Base-by-base conservation (phyloP, 1,140 invertebrate genomes). In the Pachyrhynchus sulphureomaculatus region DNA sequence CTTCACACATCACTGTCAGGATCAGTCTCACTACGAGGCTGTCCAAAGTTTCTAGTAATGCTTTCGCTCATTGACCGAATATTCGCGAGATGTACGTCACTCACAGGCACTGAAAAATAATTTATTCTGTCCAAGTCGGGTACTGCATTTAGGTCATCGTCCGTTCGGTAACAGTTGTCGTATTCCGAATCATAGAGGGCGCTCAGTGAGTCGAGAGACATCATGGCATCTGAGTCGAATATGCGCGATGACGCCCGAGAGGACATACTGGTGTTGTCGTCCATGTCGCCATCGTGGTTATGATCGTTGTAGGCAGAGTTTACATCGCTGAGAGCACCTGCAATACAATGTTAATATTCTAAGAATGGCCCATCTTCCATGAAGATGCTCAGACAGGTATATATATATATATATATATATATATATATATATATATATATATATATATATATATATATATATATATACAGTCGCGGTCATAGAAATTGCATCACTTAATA, bases 161-260 rank as follows among this genome's bases (percentile, higher is more conserved):
- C 77, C 12, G 76, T 77, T 65, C 75, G 62, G 51, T 80, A 80
- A 69, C 81, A 86, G 72, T 86, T 86, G 67, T 88, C 87, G 73
- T 91, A 91, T 70, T 92, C 90, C 1, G 88, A 91, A 78, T 94
- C 91, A 75, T 93, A 93, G 59, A 91, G 83, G 44, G 87, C 87
- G 75, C 88, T 89, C 41, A 90, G 79, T 10, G 88, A 89, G 75
- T 91, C 90, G 17, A 91, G 76, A 48, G 86, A 89, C 58, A 91
- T 82, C 26, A 89, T 79, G 13, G 89, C 85, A 70, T 89, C 88
- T 2, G 86, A 88, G 70, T 89, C 88, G 66, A 89, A 84, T 15
- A 89, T 82, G 12, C 89, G 82, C 8, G 88, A 91, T 39, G 89
- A 91, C 6, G 90, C 89, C 53, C 90, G 78, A 0, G 87, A 89